Evolutionary conservation across 2,113 vertebrate genomes (phyloP).

Genomic region (Nanger granti): DNA sequence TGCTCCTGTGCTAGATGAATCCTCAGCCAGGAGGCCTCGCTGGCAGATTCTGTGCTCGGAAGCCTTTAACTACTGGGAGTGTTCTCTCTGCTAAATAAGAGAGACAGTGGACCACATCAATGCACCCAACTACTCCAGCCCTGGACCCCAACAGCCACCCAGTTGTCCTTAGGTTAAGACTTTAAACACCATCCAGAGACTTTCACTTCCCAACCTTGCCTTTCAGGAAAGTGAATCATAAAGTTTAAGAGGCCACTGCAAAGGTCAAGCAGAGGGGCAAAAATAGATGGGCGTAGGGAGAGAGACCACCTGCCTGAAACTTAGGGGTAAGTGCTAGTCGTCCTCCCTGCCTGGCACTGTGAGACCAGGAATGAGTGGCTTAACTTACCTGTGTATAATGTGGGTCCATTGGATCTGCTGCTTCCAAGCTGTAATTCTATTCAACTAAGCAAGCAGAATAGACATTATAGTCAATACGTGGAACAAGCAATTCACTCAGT

Average conservation of each 20-base stretch:
- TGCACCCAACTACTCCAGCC: neutral
- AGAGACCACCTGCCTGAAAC: neutral
- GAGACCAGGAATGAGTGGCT: neutral
- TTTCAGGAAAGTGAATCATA: neutral
- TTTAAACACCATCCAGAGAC: neutral
- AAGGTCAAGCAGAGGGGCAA: neutral
- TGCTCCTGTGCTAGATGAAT: slow-evolving; percentile 75
- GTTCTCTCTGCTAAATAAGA: slow-evolving; percentile 48
- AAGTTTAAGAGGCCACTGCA: neutral
- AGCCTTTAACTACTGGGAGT: slow-evolving; percentile 61
- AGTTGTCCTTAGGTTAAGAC: accelerated
- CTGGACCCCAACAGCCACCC: neutral
- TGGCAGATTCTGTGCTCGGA: slow-evolving; percentile 74
- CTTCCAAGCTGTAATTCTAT: neutral
- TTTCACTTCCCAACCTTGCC: neutral
- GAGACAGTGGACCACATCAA: neutral
- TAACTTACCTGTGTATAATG: too few relatives aligned
- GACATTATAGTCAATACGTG: accelerated
- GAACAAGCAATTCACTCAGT: too few relatives aligned
- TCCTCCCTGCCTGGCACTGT: neutral
- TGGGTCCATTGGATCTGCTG: too few relatives aligned
- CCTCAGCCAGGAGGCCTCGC: slow-evolving; percentile 75
- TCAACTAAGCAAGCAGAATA: neutral
- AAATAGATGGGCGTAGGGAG: accelerated
- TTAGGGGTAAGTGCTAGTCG: neutral